phyloP scores from a whole-genome alignment of 1,140 invertebrate species.

The Zaprionus ghesquierei region DNA sequence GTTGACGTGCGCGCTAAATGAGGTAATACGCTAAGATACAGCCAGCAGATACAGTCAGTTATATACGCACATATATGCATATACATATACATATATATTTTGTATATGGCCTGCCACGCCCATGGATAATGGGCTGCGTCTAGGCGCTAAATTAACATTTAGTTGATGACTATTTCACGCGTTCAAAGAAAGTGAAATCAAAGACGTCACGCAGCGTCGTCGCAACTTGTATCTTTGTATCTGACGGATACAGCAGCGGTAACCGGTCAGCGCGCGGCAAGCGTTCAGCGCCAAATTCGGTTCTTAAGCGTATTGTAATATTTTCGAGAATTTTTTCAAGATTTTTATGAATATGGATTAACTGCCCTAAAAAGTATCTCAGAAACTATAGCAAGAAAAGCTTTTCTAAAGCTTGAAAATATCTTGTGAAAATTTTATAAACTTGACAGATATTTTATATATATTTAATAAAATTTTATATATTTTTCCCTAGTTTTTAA shows the following conservation, averaged over 20 bases:
- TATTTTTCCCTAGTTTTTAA: neutral
- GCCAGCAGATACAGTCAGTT: neutral
- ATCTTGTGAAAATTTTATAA: neutral
- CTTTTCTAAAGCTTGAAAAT: no score
- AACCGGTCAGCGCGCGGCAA: neutral
- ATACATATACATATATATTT: no score
- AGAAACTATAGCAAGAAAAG: neutral
- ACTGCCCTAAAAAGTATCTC: neutral
- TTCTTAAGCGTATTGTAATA: neutral
- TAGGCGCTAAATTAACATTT: conserved; percentile 60
- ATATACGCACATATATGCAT: conserved; percentile 14
- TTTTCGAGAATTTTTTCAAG: neutral
- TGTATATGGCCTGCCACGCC: conserved; percentile 43
- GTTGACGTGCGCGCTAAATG: conserved; percentile 54
- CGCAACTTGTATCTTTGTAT: neutral
- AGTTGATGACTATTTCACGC: conserved; percentile 55
- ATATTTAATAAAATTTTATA: neutral
- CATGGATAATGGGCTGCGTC: conserved; percentile 33
- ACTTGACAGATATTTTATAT: neutral
- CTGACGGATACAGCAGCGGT: neutral
- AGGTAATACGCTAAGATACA: conserved; percentile 59
- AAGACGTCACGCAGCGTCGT: conserved; percentile 23
- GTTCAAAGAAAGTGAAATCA: conserved; percentile 73
- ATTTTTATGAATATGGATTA: neutral
- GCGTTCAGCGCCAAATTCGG: neutral